Percentiles rank a stretch among this genome's conserved stretches.
phyloP scores from a whole-genome alignment of 2,888 invertebrate species.

The Zeuzera pyrina region DNA sequence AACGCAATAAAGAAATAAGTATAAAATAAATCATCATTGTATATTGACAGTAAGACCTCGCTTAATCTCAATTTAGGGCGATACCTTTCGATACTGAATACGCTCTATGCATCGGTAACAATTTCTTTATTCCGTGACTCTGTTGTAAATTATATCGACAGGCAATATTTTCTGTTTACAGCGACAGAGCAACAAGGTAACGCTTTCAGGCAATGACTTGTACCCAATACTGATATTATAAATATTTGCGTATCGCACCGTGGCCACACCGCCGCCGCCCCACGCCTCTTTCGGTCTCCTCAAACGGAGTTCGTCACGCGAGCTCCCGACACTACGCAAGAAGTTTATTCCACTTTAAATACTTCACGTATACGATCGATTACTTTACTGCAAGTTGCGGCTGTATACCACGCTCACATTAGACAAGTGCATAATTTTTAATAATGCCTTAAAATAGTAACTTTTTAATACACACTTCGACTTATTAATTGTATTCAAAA shows the following conservation, averaged over 20 bases:
- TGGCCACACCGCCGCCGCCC: conserved; percentile 13
- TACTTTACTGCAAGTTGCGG: too few relatives aligned
- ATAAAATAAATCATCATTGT: conserved; percentile 26
- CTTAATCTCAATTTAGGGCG: conserved; percentile 42
- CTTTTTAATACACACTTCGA: too few relatives aligned
- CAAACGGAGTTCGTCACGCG: conserved; percentile 46
- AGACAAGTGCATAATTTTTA: too few relatives aligned
- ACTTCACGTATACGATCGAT: conserved; percentile 27
- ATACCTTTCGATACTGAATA: conserved; percentile 22
- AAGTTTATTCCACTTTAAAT: conserved; percentile 54
- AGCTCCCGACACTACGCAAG: conserved; percentile 33
- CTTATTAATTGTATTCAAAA: too few relatives aligned
- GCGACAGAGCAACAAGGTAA: conserved; percentile 52
- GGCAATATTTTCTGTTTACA: conserved; percentile 52
- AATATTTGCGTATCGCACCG: conserved; percentile 61
- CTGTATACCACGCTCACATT: too few relatives aligned
- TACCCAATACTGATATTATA: conserved; percentile 38
- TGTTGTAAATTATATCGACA: conserved; percentile 49
- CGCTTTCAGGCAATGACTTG: conserved; percentile 64
- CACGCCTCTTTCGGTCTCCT: conserved; percentile 24
- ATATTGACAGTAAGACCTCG: conserved; percentile 22
- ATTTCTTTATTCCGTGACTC: conserved; percentile 40
- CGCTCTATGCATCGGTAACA: conserved; percentile 9
- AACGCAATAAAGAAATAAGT: too few relatives aligned
- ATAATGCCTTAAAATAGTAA: too few relatives aligned